phyloP scores from a whole-genome alignment of 2,888 invertebrate genomes.

The Schizaphis graminum region DNA sequence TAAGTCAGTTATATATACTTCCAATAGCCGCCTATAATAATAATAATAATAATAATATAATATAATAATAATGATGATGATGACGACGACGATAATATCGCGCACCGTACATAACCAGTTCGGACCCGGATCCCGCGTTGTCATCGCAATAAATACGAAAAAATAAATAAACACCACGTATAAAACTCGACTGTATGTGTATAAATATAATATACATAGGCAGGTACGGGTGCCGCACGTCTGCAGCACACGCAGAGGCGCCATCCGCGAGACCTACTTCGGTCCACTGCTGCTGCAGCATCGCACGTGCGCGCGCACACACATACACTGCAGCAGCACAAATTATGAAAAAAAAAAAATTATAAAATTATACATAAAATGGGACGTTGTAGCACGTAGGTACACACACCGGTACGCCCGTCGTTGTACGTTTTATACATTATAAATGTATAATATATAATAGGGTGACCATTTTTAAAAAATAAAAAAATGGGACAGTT shows the following conservation, averaged over 20 bases:
- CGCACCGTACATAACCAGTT: constrained; percentile 16
- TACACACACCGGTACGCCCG: too few relatives aligned
- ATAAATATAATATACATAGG: background rate
- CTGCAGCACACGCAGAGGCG: constrained; percentile 26
- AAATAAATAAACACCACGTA: constrained; percentile 10
- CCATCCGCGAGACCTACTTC: constrained; percentile 51
- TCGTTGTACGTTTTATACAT: too few relatives aligned
- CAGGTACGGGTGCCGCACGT: background rate
- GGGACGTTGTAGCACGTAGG: too few relatives aligned
- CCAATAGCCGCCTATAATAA: background rate
- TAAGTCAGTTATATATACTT: background rate
- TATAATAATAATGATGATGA: background rate
- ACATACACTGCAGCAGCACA: too few relatives aligned
- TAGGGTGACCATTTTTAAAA: too few relatives aligned
- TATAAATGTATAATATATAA: too few relatives aligned
- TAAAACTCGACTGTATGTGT: background rate
- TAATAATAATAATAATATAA: background rate
- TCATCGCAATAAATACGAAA: background rate
- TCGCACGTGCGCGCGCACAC: background rate
- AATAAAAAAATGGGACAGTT: too few relatives aligned
- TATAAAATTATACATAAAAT: too few relatives aligned
- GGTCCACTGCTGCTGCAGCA: background rate
- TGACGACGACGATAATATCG: constrained; percentile 16
- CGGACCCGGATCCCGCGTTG: constrained; percentile 51
- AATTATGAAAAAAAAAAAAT: too few relatives aligned